Evolutionary conservation across 2,888 invertebrate genomes (phyloP).

Genomic region (Elysia crispata): DNA sequence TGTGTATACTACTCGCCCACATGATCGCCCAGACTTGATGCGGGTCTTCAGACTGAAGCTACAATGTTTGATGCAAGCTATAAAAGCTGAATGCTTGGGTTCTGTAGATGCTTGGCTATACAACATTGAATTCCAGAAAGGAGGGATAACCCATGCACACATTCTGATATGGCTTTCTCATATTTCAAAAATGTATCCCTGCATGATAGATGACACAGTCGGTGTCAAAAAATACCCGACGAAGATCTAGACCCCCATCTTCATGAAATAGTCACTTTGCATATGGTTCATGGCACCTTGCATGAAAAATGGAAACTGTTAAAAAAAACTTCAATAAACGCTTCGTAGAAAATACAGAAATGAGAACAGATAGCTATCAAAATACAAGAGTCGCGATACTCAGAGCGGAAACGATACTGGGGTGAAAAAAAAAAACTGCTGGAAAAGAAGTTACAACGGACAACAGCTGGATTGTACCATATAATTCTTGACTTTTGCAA

Average conservation of each 20-base stretch:
- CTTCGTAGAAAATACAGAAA: not conserved
- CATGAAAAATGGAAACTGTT: not conserved
- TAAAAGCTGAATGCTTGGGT: constrained; percentile 57
- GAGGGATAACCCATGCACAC: not conserved
- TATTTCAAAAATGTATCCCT: not conserved
- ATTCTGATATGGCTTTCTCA: not conserved
- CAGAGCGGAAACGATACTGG: constrained; percentile 12
- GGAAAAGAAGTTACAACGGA: constrained; percentile 29
- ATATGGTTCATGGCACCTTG: not conserved
- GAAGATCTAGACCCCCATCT: not conserved
- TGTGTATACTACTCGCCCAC: no score
- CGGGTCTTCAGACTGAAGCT: constrained; percentile 5
- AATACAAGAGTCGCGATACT: not conserved
- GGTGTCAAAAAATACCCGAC: not conserved
- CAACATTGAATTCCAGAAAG: not conserved
- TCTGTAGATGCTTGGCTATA: not conserved
- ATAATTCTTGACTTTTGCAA: constrained; percentile 39
- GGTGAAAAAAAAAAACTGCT: not conserved
- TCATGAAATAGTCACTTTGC: not conserved
- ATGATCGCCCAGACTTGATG: constrained; percentile 17
- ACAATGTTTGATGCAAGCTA: constrained; percentile 67
- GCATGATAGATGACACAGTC: not conserved
- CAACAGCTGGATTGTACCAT: constrained; percentile 43
- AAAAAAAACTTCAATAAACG: not conserved
- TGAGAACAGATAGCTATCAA: not conserved